Percentiles rank a stretch among this genome's conserved stretches.
These are phyloP conservation scores for Epiblema foenella DNA, from an alignment of 2,888 invertebrate genomes.

Conservation along the genomic window DNA sequence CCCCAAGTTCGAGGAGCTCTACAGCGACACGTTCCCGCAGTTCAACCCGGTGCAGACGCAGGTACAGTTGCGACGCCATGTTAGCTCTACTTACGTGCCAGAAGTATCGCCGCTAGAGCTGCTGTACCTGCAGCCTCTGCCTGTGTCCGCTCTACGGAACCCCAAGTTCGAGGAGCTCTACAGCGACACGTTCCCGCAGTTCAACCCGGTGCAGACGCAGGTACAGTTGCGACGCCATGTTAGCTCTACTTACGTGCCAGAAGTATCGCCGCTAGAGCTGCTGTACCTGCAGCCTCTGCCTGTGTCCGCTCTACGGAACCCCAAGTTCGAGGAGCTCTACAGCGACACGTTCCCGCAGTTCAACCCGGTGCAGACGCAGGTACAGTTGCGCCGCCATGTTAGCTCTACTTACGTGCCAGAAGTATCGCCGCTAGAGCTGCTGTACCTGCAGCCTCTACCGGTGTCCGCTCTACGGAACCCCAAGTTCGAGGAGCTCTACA, in stretches of 20 bases:
- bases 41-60: conserved; percentile 99
- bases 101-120: conserved; percentile 99
- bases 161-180: conserved; percentile 94
- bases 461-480: conserved; percentile 94
- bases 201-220: conserved; percentile 99
- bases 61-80: no score
- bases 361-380: conserved; percentile 99
- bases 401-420: no score
- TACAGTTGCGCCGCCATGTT: no score
- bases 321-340: conserved; percentile 94
- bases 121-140: conserved; percentile 97
- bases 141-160: conserved; percentile 96
- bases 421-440: conserved; percentile 98
- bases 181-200: conserved; percentile 93
- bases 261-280: conserved; percentile 98
- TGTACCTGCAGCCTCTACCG: conserved; percentile 98
- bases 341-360: conserved; percentile 95
- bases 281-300: conserved; percentile 98
- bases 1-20: conserved; percentile 93
- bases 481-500: conserved; percentile 93
- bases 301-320: conserved; percentile 93
- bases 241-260: no score
- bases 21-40: conserved; percentile 93
- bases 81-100: no score
- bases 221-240: no score